Evolutionary conservation across 2,888 invertebrate species (phyloP), one percentile per base, ranked within the genome.

Genomic region (Frankliniella intonsa): DNA sequence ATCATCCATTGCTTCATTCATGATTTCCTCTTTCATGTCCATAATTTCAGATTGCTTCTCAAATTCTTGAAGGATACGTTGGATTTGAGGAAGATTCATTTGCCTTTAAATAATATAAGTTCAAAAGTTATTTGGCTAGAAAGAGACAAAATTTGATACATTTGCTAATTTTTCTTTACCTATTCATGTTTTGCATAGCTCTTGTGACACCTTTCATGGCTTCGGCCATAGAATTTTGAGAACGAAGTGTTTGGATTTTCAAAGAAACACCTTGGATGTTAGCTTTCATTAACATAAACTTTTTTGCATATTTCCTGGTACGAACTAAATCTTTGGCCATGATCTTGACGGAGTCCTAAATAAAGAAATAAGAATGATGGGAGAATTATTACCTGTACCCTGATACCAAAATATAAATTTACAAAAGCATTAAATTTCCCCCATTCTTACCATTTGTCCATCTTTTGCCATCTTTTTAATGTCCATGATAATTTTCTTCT

Each of bases 11-110:
- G 97, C 98, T 89, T 99, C 99, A 87, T 97, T 98, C 94, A 99
- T 99, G 92, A 99, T 97, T 89, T 99, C 99, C 88, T 99, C 99
- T 88, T 99, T 99, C 99, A 99, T 99, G 87, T 99, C 99, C 99
- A 99, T 99, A 82, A 99, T 98, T 89, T 99, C 99, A 0, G 97
- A 97, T 88, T 99, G 99, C 87, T 98, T 99, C 89, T 99, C 99
- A 89, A 99, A 99, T 87, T 99, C 98, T 90, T 96, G 93, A 85
- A 96, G 91, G 83, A 99, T 99, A 87, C 96, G 95, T 89, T 99
- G 99, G 87, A 99, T 99, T 90, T 99, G 98, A 14, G 99, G 99
- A 88, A 99, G 91, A 90, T 99, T 99, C 87, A 99, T 89, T 88
- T 96, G 96, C 50, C 94, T 91, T 84, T 8, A 14, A 69, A 76